Evolutionary conservation across 1,140 invertebrate genomes (phyloP).

Genomic region (Macrosteles quadrilineatus): DNA sequence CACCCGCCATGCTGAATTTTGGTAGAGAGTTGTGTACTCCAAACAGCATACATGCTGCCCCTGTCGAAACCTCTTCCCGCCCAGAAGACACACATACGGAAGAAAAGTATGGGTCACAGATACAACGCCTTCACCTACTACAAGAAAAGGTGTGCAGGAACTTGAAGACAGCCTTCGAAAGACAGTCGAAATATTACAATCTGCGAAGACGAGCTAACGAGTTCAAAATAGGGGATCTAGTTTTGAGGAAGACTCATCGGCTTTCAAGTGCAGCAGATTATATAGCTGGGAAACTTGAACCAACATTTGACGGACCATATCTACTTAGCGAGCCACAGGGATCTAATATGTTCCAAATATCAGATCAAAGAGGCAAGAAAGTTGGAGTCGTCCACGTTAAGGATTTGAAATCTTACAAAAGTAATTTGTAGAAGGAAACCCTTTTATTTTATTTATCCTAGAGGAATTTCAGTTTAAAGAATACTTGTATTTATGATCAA

Average conservation of each 20-base stretch:
- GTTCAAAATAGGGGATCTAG: background rate
- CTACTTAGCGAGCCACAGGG: background rate
- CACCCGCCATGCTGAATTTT: slow-evolving; percentile 48
- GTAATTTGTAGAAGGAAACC: too few species aligned
- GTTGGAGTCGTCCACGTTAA: background rate
- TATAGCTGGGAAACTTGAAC: background rate
- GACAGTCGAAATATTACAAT: slow-evolving; percentile 6
- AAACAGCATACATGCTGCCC: background rate
- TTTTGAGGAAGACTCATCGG: background rate
- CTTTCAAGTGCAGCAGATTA: background rate
- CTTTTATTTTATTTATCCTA: too few species aligned
- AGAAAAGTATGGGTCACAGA: too few species aligned
- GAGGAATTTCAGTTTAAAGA: too few species aligned
- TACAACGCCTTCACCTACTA: background rate
- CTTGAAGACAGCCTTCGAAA: background rate
- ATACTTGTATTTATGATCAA: too few species aligned
- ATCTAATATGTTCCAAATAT: background rate
- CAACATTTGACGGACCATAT: slow-evolving; percentile 8
- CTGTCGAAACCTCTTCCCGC: too few species aligned
- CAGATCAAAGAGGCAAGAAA: background rate
- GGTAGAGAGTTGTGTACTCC: slow-evolving; percentile 46
- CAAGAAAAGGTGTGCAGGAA: background rate
- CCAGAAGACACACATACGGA: too few species aligned
- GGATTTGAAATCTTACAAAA: slow-evolving; percentile 12
- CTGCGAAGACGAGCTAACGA: background rate